phyloP scores from a whole-genome alignment of 2,113 vertebrate genomes.

The Tinamus guttatus region DNA sequence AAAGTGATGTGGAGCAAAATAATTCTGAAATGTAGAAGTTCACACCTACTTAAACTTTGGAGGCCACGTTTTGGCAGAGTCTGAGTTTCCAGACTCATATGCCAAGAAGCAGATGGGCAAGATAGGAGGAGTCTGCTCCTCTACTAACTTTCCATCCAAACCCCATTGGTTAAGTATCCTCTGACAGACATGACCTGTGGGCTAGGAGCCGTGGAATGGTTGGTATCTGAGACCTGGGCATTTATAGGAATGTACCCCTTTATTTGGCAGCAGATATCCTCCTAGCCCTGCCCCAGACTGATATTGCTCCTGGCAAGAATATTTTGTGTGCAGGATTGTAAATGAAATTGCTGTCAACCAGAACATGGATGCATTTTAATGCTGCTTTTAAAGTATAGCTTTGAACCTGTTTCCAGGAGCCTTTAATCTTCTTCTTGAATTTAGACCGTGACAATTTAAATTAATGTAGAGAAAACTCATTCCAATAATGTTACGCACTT shows the following conservation, averaged over 20 bases:
- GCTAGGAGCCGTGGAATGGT: accelerated
- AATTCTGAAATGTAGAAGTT: slow-evolving; percentile 59
- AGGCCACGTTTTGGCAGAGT: not conserved
- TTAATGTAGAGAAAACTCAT: slow-evolving; percentile 46
- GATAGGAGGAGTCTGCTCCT: not conserved
- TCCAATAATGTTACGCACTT: slow-evolving; percentile 49
- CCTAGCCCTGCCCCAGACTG: not conserved
- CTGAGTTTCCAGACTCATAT: not conserved
- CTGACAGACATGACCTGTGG: not conserved
- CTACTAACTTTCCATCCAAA: not conserved
- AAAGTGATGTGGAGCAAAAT: slow-evolving; percentile 17
- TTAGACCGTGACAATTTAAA: slow-evolving; percentile 44
- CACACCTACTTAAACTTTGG: not conserved
- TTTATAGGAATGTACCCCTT: not conserved
- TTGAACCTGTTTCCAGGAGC: slow-evolving; percentile 35
- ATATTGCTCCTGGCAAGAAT: slow-evolving; percentile 29
- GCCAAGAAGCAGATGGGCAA: not conserved
- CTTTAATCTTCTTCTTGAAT: slow-evolving; percentile 60
- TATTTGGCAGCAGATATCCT: not conserved
- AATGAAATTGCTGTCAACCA: slow-evolving; percentile 45
- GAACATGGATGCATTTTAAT: slow-evolving; percentile 48
- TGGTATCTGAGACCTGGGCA: not conserved
- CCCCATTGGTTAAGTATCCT: not conserved
- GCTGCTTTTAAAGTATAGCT: slow-evolving; percentile 29
- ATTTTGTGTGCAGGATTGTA: not conserved